Conservation (phyloP, 2,113 vertebrate species). For the Ptychochromis oligacanthus region DNA sequence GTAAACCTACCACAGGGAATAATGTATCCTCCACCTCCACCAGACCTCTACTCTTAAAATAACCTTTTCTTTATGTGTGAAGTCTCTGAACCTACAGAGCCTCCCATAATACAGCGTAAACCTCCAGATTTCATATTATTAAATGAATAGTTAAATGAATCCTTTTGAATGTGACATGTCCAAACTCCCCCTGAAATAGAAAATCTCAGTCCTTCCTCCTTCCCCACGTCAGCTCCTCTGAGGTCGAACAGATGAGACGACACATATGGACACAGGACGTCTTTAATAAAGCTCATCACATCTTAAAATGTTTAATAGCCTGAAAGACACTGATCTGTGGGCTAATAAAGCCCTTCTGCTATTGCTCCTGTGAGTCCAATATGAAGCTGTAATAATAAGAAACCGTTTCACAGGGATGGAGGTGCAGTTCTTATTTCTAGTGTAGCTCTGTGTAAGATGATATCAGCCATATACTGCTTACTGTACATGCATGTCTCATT, state of each 20-base stretch:
- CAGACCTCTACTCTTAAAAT: too few relatives aligned
- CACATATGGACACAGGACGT: background rate
- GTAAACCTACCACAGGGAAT: too few relatives aligned
- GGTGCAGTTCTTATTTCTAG: background rate
- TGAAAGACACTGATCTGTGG: background rate
- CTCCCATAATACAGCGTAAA: too few relatives aligned
- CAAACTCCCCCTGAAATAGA: background rate
- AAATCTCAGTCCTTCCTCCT: background rate
- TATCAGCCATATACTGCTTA: constrained; percentile 8
- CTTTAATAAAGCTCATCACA: background rate
- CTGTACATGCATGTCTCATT: background rate
- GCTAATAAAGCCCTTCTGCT: constrained; percentile 17
- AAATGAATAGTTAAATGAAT: too few relatives aligned
- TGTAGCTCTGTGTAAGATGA: background rate
- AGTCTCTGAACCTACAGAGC: too few relatives aligned
- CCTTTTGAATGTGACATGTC: too few relatives aligned
- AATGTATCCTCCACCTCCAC: too few relatives aligned
- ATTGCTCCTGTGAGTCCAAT: constrained; percentile 30
- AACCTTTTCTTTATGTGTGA: too few relatives aligned
- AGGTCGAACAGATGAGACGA: background rate
- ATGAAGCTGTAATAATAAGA: constrained; percentile 14
- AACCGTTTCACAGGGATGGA: background rate
- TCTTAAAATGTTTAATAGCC: constrained; percentile 31
- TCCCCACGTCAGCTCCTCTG: background rate
- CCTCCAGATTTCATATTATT: too few relatives aligned